Percentiles rank a stretch among this genome's conserved stretches.
phyloP scores from a whole-genome alignment of 2,888 invertebrate genomes.

The Pseudococcus viburni region DNA sequence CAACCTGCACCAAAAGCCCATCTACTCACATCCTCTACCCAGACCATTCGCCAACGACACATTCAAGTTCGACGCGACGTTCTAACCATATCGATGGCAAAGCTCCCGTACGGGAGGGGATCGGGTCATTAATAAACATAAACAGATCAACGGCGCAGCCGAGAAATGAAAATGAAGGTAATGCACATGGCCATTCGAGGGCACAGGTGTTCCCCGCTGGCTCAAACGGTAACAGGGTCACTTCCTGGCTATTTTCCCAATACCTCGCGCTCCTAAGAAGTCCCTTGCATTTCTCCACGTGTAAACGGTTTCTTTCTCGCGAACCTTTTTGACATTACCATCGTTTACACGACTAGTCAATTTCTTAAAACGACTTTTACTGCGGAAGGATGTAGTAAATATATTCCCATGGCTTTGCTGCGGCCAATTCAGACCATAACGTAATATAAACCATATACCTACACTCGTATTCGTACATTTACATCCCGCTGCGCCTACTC shows the following conservation, averaged over 20 bases:
- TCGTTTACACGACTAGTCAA: conserved; percentile 62
- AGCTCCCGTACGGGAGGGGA: not conserved
- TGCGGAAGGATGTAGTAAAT: conserved; percentile 64
- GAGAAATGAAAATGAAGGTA: conserved; percentile 60
- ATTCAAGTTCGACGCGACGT: too few species aligned
- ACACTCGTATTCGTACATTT: not conserved
- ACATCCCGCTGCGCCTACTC: too few species aligned
- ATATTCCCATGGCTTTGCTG: conserved; percentile 51
- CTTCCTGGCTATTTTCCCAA: conserved; percentile 62
- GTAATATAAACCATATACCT: conserved; percentile 12
- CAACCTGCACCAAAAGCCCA: too few species aligned
- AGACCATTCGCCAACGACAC: too few species aligned
- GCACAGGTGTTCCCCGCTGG: conserved; percentile 62
- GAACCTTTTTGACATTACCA: conserved; percentile 63
- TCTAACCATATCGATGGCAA: too few species aligned
- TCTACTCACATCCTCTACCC: too few species aligned
- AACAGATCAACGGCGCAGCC: conserved; percentile 21
- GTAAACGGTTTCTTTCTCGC: conserved; percentile 52
- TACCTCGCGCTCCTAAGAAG: not conserved
- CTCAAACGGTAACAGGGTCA: conserved; percentile 56
- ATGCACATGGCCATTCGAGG: conserved; percentile 58
- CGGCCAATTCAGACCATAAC: not conserved
- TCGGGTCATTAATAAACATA: conserved; percentile 44
- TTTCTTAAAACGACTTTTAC: conserved; percentile 64
- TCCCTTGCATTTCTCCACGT: conserved; percentile 31